A percentile compares a stretch with the other conserved stretches of the same genome.
Conservation (phyloP, 2,113 vertebrate species). For the Callospermophilus lateralis region DNA sequence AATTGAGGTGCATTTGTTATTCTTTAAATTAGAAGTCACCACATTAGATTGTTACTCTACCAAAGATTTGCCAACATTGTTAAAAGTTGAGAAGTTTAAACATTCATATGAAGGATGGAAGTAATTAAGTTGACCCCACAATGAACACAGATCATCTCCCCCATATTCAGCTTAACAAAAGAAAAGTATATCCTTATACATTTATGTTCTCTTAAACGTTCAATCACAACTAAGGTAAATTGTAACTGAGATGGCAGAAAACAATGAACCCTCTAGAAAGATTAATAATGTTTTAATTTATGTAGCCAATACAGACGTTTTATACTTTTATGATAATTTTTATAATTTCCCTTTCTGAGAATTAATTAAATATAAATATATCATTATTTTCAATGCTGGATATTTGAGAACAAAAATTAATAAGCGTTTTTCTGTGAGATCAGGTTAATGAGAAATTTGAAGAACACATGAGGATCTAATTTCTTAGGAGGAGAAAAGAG, state of each 20-base stretch:
- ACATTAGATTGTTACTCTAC: not conserved
- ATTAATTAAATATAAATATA: not conserved
- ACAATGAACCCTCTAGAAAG: conserved; percentile 42
- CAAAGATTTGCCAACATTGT: conserved; percentile 20
- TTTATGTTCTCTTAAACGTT: conserved; percentile 25
- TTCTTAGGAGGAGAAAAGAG: not conserved
- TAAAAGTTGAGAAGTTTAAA: conserved; percentile 52
- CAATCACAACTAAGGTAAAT: not conserved
- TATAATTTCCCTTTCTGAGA: not conserved
- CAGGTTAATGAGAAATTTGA: not conserved
- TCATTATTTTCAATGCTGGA: not conserved
- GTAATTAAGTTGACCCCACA: conserved; percentile 38
- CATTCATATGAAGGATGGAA: conserved; percentile 2
- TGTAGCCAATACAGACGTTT: not conserved
- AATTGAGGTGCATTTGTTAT: not conserved
- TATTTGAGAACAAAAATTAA: not conserved
- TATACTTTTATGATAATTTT: not conserved
- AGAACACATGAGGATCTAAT: not conserved
- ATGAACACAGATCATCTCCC: conserved; percentile 44
- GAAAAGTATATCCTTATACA: not conserved
- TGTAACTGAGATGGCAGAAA: not conserved
- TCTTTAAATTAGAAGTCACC: conserved; percentile 8
- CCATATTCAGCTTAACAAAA: conserved; percentile 24
- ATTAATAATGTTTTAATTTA: not conserved
- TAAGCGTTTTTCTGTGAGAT: not conserved